Percentiles rank a stretch among this genome's conserved stretches.
Conservation (phyloP, 2,888 invertebrate genomes). For the Zygaena filipendulae region DNA sequence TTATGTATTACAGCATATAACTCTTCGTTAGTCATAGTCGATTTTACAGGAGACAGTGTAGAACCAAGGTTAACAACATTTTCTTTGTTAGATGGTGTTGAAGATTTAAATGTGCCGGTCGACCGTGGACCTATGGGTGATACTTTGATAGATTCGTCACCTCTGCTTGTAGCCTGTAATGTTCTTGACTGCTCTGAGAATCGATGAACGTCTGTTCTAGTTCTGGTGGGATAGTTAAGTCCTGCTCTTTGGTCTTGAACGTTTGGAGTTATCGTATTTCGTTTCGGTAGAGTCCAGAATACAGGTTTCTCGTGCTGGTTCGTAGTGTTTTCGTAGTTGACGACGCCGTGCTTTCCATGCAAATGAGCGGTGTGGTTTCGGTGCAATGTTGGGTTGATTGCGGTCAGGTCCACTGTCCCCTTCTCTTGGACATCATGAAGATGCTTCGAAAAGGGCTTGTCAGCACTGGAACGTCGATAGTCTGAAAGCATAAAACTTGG, state of each 20-base stretch:
- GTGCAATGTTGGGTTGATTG: conserved; percentile 36
- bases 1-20: conserved; percentile 81
- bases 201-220: conserved; percentile 19
- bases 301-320: conserved; percentile 45
- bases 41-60: conserved; percentile 73
- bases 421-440: conserved; percentile 32
- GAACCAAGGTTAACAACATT: conserved; percentile 58
- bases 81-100: conserved; percentile 72
- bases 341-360: conserved; percentile 39
- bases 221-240: conserved; percentile 26
- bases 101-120: conserved; percentile 71
- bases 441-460: conserved; percentile 46
- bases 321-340: conserved; percentile 36
- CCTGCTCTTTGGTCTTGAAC: conserved; percentile 22
- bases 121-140: conserved; percentile 76
- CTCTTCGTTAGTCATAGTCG: conserved; percentile 82
- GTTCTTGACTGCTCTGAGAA: conserved; percentile 17
- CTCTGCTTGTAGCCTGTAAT: conserved; percentile 14
- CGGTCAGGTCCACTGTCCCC: conserved; percentile 32
- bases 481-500: conserved; percentile 57
- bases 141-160: conserved; percentile 63
- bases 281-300: conserved; percentile 71
- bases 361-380: conserved; percentile 42
- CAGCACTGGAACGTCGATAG: conserved; percentile 75
- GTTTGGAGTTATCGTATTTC: conserved; percentile 27